Conservation (phyloP, 2,113 vertebrate species). For the Scartelaos histophorus region DNA sequence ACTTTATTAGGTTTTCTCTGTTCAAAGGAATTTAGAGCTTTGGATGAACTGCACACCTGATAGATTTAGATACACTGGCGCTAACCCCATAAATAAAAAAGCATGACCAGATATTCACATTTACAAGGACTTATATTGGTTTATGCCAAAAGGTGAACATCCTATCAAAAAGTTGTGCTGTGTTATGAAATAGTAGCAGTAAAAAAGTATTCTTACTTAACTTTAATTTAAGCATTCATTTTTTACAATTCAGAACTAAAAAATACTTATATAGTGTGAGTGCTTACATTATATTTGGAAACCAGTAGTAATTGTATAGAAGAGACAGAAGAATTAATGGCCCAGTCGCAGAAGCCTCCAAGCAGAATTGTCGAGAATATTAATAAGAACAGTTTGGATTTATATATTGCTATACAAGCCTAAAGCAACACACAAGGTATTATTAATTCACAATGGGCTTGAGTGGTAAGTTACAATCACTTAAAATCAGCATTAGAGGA, state of each 20-base stretch:
- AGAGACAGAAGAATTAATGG: too few species aligned
- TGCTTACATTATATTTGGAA: too few species aligned
- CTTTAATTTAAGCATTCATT: not conserved
- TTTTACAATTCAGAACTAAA: too few species aligned
- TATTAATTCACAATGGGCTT: too few species aligned
- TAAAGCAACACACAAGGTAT: not conserved
- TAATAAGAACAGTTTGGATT: too few species aligned
- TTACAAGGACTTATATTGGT: conserved; percentile 3
- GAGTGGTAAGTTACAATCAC: too few species aligned
- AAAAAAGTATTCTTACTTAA: not conserved
- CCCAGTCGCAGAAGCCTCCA: too few species aligned
- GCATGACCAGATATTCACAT: conserved; percentile 3
- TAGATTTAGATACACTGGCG: conserved; percentile 39
- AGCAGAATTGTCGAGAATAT: too few species aligned
- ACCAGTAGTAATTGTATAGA: too few species aligned
- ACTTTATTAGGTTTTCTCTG: conserved; percentile 22
- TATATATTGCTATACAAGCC: not conserved
- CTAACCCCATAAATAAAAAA: not conserved
- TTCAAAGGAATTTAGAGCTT: not conserved
- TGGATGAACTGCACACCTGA: conserved; percentile 44
- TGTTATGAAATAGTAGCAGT: not conserved
- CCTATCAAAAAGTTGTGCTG: not conserved
- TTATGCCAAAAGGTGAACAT: conserved; percentile 27
- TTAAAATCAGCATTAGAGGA: too few species aligned
- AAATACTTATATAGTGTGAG: too few species aligned